Conservation (phyloP, 2,113 vertebrate genomes). For the Siniperca knerii region DNA sequence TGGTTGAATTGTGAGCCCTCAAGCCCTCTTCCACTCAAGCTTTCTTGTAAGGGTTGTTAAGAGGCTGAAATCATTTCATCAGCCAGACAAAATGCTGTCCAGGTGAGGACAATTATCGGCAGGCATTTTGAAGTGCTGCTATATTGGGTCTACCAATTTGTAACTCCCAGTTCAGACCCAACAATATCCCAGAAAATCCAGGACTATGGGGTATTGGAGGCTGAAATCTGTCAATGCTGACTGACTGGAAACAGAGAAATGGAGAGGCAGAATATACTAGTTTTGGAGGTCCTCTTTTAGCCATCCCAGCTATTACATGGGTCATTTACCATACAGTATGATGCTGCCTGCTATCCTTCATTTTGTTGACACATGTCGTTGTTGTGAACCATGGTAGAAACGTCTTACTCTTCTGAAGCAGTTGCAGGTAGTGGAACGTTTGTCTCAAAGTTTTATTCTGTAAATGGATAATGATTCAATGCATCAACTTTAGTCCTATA, state of each 20-base stretch:
- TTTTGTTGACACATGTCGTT: slow-evolving; percentile 70
- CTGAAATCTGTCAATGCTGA: slow-evolving; percentile 29
- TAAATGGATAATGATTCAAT: not conserved
- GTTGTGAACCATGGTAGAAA: slow-evolving; percentile 58
- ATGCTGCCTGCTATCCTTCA: slow-evolving; percentile 61
- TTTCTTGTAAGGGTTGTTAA: slow-evolving; percentile 37
- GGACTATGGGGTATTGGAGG: slow-evolving; percentile 3
- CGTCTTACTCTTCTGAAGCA: slow-evolving; percentile 24
- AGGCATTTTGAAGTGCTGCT: slow-evolving; percentile 46
- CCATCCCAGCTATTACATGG: slow-evolving; percentile 63
- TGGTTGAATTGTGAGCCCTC: slow-evolving; percentile 4
- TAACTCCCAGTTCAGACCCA: slow-evolving; percentile 2
- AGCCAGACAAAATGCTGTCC: slow-evolving; percentile 51
- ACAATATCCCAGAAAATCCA: not conserved
- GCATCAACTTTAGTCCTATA: slow-evolving; percentile 13
- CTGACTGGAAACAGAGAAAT: slow-evolving; percentile 43
- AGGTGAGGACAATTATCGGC: slow-evolving; percentile 40
- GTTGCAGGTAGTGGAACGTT: not conserved
- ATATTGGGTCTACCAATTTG: not conserved
- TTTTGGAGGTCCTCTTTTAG: slow-evolving; percentile 44
- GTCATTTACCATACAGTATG: slow-evolving; percentile 62
- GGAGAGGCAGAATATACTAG: not conserved
- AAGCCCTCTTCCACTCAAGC: not conserved
- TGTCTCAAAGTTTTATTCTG: slow-evolving; percentile 2
- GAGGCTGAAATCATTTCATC: slow-evolving; percentile 61